Conservation (phyloP, 2,888 invertebrate genomes). For the Formica aserva region DNA sequence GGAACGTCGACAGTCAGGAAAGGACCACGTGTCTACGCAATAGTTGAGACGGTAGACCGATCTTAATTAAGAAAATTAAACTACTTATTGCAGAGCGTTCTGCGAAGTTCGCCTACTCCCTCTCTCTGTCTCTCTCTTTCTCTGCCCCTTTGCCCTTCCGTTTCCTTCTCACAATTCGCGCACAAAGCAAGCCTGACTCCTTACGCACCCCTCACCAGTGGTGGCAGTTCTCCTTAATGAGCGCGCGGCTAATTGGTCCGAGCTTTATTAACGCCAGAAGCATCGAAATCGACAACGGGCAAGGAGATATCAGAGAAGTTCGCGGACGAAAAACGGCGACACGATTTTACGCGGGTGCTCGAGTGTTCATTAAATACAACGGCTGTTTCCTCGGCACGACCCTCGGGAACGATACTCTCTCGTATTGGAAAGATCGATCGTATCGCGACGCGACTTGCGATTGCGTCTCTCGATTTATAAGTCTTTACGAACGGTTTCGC, state of each 20-base stretch:
- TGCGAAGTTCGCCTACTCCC: conserved; percentile 38
- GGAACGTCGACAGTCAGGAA: neutral
- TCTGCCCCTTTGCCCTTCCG: conserved; percentile 24
- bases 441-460: neutral
- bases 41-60: conserved; percentile 58
- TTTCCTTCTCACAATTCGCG: conserved; percentile 28
- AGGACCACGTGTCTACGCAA: neutral
- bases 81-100: conserved; percentile 74
- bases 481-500: conserved; percentile 2
- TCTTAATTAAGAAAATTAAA: conserved; percentile 81
- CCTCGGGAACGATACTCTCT: conserved; percentile 13
- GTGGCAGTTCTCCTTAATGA: conserved; percentile 63
- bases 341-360: conserved; percentile 56
- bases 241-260: conserved; percentile 69
- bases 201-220: conserved; percentile 22
- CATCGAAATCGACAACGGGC: conserved; percentile 58
- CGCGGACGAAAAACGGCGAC: conserved; percentile 60
- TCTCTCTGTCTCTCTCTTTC: conserved; percentile 23
- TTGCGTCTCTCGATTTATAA: conserved; percentile 1
- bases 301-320: conserved; percentile 53
- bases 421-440: conserved; percentile 31
- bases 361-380: conserved; percentile 65
- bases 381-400: neutral
- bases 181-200: conserved; percentile 62
- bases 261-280: conserved; percentile 66